Conservation (phyloP, 2,113 vertebrate genomes). For the Procavia capensis region DNA sequence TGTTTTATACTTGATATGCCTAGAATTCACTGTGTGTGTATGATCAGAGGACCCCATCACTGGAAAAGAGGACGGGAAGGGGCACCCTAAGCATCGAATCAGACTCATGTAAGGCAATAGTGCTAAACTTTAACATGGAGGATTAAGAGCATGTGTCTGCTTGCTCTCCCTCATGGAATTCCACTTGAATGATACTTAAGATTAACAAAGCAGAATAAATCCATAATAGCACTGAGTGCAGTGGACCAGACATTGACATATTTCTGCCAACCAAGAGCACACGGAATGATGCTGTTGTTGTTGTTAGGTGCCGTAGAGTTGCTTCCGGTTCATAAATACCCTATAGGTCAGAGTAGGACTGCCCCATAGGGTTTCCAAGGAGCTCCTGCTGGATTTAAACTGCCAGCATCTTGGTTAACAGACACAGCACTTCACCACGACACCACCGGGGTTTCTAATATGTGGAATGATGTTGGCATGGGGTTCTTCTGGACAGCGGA, state of each 20-base stretch:
- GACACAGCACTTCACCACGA: too few species aligned
- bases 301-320: too few species aligned
- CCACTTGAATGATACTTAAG: slow-evolving; percentile 13
- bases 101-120: accelerated
- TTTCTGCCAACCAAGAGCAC: neutral
- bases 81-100: neutral
- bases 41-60: neutral
- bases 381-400: too few species aligned
- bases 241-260: neutral
- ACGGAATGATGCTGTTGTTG: neutral
- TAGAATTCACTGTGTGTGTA: neutral
- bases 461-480: too few species aligned
- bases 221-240: neutral
- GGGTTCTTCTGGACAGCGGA: too few species aligned
- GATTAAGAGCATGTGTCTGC: neutral
- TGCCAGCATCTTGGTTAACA: too few species aligned
- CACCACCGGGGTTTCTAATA: too few species aligned
- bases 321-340: too few species aligned
- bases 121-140: neutral
- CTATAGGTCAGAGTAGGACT: too few species aligned
- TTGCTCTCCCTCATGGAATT: neutral
- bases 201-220: neutral
- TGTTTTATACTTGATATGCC: neutral
- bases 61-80: neutral
- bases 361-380: too few species aligned